Base-by-base conservation (phyloP, 2,888 invertebrate species). In the Scelioninae gen. 2 region DNA sequence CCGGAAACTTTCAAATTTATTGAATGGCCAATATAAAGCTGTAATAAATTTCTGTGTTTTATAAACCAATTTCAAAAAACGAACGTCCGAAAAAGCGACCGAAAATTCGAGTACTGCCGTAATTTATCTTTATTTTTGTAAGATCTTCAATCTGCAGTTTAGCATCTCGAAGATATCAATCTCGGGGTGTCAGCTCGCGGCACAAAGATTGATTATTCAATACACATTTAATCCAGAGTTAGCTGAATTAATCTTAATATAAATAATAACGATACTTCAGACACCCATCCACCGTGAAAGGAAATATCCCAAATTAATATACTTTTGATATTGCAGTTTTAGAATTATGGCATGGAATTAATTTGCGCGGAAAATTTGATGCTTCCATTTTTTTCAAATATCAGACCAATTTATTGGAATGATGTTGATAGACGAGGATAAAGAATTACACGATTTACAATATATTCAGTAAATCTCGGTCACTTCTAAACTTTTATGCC, bases 231-330 rank as follows among this genome's bases (percentile, higher is more conserved):
- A 31, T 11, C n/a, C 18, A n/a, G 31, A 50, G 31, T 68, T 68
- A 68, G 52, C 46, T 45, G 50, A 52, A 60, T 68, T 68, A 68
- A 68, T 68, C 68, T 68, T 46, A 60, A 69, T 69, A 60, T 60
- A 69, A 60, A 69, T 53, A 69, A 60, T 60, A 52, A 41, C 31
- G 41, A 11, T 0, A 35, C 33, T 33, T 19, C 35, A 5, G n/a
- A n/a, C n/a, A n/a, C n/a, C n/a, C n/a, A n/a, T n/a, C n/a, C n/a
- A n/a, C n/a, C n/a, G n/a, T n/a, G n/a, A n/a, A n/a, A n/a, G n/a
- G n/a, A n/a, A n/a, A n/a, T n/a, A n/a, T n/a, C n/a, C n/a, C n/a
- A n/a, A n/a, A n/a, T n/a, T n/a, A n/a, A n/a, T n/a, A n/a, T n/a
- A n/a, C n/a, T n/a, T n/a, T n/a, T n/a, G n/a, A n/a, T n/a, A n/a